These are phyloP conservation scores for Porites lutea DNA, from an alignment of 64 coral and sea anemone species.

Conservation along the genomic window DNA sequence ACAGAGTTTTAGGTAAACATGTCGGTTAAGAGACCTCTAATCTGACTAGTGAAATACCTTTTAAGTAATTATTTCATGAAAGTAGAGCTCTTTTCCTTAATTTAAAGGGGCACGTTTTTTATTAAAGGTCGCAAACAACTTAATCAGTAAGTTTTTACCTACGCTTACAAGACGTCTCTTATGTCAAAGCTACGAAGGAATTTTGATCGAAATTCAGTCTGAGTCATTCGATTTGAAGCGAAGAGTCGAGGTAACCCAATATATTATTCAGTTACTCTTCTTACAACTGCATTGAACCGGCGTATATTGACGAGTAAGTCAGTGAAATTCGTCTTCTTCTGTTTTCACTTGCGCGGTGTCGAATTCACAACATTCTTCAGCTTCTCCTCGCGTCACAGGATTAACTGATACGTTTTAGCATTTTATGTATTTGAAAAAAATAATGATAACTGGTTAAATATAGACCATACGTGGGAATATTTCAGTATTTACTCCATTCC, in stretches of 20 bases:
- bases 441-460: too few species aligned
- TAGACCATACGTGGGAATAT: too few species aligned
- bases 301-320: too few species aligned
- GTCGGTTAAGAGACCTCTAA: not conserved
- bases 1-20: slow-evolving; percentile 10
- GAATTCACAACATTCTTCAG: too few species aligned
- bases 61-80: slow-evolving; percentile 34
- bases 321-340: too few species aligned
- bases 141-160: not conserved
- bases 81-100: not conserved
- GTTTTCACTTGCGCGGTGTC: too few species aligned
- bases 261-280: too few species aligned
- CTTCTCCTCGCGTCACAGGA: too few species aligned
- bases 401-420: too few species aligned
- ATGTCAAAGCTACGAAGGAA: slow-evolving; percentile 25
- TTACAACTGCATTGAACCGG: too few species aligned
- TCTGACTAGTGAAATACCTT: slow-evolving; percentile 17
- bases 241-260: not conserved
- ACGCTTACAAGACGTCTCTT: not conserved
- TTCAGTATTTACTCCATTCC: too few species aligned
- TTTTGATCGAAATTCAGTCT: not conserved
- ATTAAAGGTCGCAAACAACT: not conserved
- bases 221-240: not conserved
- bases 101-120: not conserved
- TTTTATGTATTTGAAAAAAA: too few species aligned